Base-by-base conservation (phyloP, 2,113 vertebrate species). In the Chaetops frenatus region DNA sequence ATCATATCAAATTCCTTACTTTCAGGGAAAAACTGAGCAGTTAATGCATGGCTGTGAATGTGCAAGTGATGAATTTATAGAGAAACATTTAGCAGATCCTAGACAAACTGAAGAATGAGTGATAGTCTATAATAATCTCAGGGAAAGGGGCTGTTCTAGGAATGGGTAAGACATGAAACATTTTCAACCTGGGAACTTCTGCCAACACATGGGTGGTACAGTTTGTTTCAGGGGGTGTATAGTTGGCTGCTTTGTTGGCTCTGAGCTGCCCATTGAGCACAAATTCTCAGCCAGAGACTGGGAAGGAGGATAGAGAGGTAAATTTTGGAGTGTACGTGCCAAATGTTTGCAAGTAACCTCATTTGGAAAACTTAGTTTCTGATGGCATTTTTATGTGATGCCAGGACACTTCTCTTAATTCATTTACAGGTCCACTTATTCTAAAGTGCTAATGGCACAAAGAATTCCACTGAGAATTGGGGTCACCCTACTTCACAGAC, bases 1-100 rank as follows among this genome's bases (percentile, higher is more conserved):
- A 74, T 93, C 78, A 62, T 92, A 91, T 92, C 53, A 57, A 81
- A 92, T 94, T 91, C 90, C 81, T 95, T 82, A 72, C 82, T 94
- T 91, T 84, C 31, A 56, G 88, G 58, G 85, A 92, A 91, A 69
- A 77, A 78, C 3, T 0, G 3, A 88, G 92, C 67, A 44, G 74
- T 85, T 96, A 93, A 78, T 83, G 84, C 67, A 21, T 18, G 86
- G 60, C 92, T 94, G 73, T 93, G 94, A 94, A 72, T 72, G 77
- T 60, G 78, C 66, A 64, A 44, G 65, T 86, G 89, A 64, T 93
- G 92, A 92, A 84, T 93, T 94, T 90, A 20, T 21, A 76, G 15
- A 71, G 88, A 2, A 91, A 61, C 51, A 62, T 67, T 92, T 69
- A 74, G 76, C 82, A 79, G 79, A 86, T 90, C 77, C 71, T 31